Conservation (phyloP, 1,140 invertebrate genomes). For the Ylistrum balloti region DNA sequence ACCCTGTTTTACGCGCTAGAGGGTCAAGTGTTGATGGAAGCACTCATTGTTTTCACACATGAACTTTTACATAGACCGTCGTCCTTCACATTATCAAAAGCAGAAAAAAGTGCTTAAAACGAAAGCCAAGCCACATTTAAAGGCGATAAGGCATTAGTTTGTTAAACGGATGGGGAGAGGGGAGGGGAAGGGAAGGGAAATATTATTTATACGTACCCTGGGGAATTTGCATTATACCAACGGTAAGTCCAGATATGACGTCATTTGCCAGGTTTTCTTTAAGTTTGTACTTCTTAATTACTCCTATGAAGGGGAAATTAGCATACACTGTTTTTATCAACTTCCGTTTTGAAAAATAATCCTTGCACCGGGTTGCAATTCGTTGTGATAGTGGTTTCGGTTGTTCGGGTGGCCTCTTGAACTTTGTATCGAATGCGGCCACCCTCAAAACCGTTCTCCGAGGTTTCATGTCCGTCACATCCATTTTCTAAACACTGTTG, state of each 20-base stretch:
- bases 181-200: not conserved
- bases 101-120: not conserved
- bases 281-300: conserved; percentile 53
- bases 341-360: conserved; percentile 42
- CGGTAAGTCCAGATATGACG: conserved; percentile 70
- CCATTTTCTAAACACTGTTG: not conserved
- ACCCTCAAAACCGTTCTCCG: not conserved
- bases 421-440: not conserved
- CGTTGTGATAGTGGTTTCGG: not conserved
- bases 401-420: not conserved
- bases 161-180: not conserved
- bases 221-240: conserved; percentile 73
- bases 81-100: not conserved
- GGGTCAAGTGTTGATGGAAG: no score
- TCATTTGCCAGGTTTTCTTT: conserved; percentile 66
- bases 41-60: no score
- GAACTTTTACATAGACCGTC: no score
- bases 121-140: not conserved
- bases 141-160: no score
- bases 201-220: conserved; percentile 58
- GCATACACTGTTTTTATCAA: conserved; percentile 40
- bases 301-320: conserved; percentile 54
- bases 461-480: not conserved
- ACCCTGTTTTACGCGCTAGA: no score
- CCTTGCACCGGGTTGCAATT: not conserved